Base-by-base conservation (phyloP, 2,113 vertebrate genomes). In the Daubentonia madagascariensis region DNA sequence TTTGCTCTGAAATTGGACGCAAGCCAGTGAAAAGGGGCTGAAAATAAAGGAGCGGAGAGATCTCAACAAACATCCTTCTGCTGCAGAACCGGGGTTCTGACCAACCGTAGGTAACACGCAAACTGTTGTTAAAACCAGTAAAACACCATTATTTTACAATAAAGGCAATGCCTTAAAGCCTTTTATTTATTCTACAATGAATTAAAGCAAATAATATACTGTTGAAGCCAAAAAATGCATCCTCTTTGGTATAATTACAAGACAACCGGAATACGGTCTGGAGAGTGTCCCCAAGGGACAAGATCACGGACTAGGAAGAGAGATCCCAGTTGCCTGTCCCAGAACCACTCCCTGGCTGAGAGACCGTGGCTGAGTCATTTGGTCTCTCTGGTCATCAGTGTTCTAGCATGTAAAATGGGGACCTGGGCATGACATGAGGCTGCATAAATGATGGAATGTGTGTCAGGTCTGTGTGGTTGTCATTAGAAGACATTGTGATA, bases 301-400 rank as follows among this genome's bases (percentile, higher is more conserved):
- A 59, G 50, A 16, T 45, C 40, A 20, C 0, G 1, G 63, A 16
- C 16, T 32, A 22, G 28, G 10, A 4, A 61, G 35, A 57, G 57
- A 59, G 23, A 20, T 12, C 3, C 43, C 5, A 0, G 35, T 20
- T 37, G 43, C 65, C 18, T 28, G 10, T 3, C 43, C 68, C 45
- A n/a, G 80, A 45, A 48, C 57, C n/a, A 6, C 52, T 14, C 43
- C 30, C 65, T 13, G 17, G 61, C 48, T n/a, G 35, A 76, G 63
- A 40, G 48, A 32, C 40, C 25, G 37, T 28, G 28, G 45, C 20
- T 0, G 0, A 32, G 65, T 6, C 17, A 4, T 0, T 14, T 0
- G 40, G 72, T 70, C 35, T 8, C 22, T 48, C 40, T 8, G 7
- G 30, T 17, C 65, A 7, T 14, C 67, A 2, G 28, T 12, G 9